These are phyloP conservation scores for Cantharis lateralis DNA, from an alignment of 2,888 invertebrate species.

Conservation along the genomic window DNA sequence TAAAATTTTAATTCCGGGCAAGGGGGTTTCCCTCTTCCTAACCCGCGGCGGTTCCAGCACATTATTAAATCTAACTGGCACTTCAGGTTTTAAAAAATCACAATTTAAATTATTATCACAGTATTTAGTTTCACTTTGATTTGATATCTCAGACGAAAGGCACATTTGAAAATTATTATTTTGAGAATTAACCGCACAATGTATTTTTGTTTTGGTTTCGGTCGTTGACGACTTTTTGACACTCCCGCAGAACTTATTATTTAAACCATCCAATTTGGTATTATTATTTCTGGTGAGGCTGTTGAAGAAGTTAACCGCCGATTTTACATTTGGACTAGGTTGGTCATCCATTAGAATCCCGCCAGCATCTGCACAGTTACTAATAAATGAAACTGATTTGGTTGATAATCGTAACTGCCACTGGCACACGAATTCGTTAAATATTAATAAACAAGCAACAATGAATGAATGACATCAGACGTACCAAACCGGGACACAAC, in stretches of 20 bases:
- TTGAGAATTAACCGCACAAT: neutral
- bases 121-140: neutral
- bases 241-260: neutral
- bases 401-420: neutral
- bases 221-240: neutral
- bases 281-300: constrained; percentile 23
- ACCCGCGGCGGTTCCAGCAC: neutral
- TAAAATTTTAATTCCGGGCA: constrained; percentile 16
- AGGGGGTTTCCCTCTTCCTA: constrained; percentile 1
- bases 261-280: neutral
- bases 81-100: neutral
- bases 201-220: neutral
- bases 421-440: neutral
- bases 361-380: neutral
- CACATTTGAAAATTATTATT: neutral
- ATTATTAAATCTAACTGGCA: neutral
- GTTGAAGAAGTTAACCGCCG: constrained; percentile 34
- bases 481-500: constrained; percentile 1
- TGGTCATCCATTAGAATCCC: constrained; percentile 27
- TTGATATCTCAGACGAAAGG: neutral
- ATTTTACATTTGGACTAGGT: constrained; percentile 32
- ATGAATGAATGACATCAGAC: neutral
- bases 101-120: neutral
- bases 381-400: neutral
- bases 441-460: neutral